Evolutionary conservation across 2,888 invertebrate genomes (phyloP).

Genomic region (Agriopis leucophaearia): DNA sequence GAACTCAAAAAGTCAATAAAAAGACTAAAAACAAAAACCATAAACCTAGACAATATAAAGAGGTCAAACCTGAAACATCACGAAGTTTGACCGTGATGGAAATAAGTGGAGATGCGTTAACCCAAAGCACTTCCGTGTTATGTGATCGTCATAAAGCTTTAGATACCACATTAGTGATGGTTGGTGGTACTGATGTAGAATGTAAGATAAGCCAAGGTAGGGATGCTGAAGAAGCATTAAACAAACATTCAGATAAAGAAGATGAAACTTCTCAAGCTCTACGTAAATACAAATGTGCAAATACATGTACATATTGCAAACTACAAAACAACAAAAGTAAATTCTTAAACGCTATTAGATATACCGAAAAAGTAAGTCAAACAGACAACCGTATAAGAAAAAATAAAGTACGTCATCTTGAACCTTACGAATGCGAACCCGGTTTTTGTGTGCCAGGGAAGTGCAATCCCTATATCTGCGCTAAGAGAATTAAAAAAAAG

Average conservation of each 20-base stretch:
- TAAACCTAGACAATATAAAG: background rate
- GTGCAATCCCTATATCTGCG: background rate
- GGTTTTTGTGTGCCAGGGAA: conserved; percentile 11
- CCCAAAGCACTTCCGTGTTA: background rate
- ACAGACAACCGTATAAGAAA: background rate
- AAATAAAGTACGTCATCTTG: background rate
- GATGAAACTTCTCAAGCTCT: background rate
- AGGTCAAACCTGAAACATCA: background rate
- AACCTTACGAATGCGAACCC: conserved; percentile 16
- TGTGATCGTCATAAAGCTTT: background rate
- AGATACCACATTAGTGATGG: conserved; percentile 2
- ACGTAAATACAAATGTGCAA: conserved; percentile 12
- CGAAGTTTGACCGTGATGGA: background rate
- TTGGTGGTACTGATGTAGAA: conserved; percentile 13
- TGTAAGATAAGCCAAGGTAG: conserved; percentile 1
- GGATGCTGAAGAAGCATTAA: conserved; percentile 2
- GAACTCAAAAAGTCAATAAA: background rate
- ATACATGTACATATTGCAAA: conserved; percentile 16
- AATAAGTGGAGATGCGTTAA: conserved; percentile 11
- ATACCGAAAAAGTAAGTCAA: background rate
- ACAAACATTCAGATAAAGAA: background rate
- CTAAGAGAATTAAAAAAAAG: conserved; percentile 10
- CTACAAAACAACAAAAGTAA: background rate
- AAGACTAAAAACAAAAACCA: background rate
- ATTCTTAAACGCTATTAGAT: background rate